phyloP scores from a whole-genome alignment of 1,140 invertebrate genomes.

The Drosophila subobscura region DNA sequence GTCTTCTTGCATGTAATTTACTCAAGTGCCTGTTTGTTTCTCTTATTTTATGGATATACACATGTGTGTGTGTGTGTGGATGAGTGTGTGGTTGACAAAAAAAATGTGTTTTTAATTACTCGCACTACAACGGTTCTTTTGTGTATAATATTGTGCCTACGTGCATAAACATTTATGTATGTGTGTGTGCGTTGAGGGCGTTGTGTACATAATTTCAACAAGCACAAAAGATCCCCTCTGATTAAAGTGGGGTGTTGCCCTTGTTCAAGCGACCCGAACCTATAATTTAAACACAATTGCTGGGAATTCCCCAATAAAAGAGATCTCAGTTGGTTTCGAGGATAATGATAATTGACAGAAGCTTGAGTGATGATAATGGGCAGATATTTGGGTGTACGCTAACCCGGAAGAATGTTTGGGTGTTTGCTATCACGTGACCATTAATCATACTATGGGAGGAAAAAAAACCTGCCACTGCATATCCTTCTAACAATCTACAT shows the following conservation, averaged over 20 bases:
- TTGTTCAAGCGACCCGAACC: slow-evolving; percentile 1
- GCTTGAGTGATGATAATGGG: too few relatives aligned
- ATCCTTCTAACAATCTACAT: too few relatives aligned
- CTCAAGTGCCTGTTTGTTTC: slow-evolving; percentile 27
- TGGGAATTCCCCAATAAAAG: slow-evolving; percentile 13
- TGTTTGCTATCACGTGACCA: too few relatives aligned
- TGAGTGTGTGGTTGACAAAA: slow-evolving; percentile 31
- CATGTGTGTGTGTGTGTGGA: slow-evolving; percentile 3
- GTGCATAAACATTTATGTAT: neutral
- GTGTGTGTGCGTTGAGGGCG: slow-evolving; percentile 32
- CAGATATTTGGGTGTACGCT: neutral
- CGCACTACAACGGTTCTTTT: slow-evolving; percentile 46
- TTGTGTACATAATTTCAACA: slow-evolving; percentile 46
- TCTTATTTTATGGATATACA: neutral
- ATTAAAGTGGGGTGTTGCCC: slow-evolving; percentile 31
- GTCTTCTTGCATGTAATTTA: slow-evolving; percentile 40
- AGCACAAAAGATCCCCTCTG: slow-evolving; percentile 55
- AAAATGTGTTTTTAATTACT: slow-evolving; percentile 67
- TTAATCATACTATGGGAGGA: too few relatives aligned
- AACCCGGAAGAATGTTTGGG: neutral
- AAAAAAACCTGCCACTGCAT: too few relatives aligned
- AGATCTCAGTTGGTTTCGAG: slow-evolving; percentile 8
- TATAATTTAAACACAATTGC: slow-evolving; percentile 35
- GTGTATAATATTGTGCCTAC: slow-evolving; percentile 22
- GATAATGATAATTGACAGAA: neutral